A percentile compares a stretch with the other conserved stretches of the same genome.
These are phyloP conservation scores for Australoheros facetus DNA, from an alignment of 2,797 vertebrate genomes.

Conservation along the genomic window DNA sequence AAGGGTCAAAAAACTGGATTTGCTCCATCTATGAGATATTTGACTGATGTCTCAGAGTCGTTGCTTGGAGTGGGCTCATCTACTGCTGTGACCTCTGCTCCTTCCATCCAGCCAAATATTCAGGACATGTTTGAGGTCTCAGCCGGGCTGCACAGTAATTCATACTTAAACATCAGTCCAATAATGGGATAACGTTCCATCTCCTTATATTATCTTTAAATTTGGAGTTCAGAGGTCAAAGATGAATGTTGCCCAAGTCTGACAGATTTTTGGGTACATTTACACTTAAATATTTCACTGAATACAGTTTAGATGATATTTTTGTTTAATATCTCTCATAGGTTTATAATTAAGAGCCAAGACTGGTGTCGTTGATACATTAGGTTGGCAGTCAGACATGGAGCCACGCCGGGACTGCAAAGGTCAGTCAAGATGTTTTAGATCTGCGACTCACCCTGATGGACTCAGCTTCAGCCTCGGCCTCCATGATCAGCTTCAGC, in stretches of 20 bases:
- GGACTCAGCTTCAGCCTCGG: conserved; percentile 88
- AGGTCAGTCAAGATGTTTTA: rapidly evolving
- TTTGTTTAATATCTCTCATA: neutral
- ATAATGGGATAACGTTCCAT: rapidly evolving
- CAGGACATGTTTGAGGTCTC: rapidly evolving
- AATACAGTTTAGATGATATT: neutral
- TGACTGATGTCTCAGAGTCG: too few relatives aligned
- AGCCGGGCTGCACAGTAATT: neutral
- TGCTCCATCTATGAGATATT: too few relatives aligned
- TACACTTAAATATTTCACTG: neutral
- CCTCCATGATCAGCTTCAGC: conserved; percentile 89
- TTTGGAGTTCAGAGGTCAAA: neutral
- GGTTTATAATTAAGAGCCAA: neutral
- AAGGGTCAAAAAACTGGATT: too few relatives aligned
- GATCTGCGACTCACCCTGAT: conserved; percentile 82
- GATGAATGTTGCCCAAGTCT: neutral
- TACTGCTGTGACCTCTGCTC: too few relatives aligned
- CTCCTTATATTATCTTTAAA: neutral
- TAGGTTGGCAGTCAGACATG: rapidly evolving
- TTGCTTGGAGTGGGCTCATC: too few relatives aligned
- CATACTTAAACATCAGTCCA: neutral
- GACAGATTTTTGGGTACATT: neutral
- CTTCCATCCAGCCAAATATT: too few relatives aligned
- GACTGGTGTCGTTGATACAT: rapidly evolving
- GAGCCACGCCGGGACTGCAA: rapidly evolving